A percentile compares a stretch with the other conserved stretches of the same genome.
Conservation (phyloP, 2,797 vertebrate species). For the Dipus sagitta region DNA sequence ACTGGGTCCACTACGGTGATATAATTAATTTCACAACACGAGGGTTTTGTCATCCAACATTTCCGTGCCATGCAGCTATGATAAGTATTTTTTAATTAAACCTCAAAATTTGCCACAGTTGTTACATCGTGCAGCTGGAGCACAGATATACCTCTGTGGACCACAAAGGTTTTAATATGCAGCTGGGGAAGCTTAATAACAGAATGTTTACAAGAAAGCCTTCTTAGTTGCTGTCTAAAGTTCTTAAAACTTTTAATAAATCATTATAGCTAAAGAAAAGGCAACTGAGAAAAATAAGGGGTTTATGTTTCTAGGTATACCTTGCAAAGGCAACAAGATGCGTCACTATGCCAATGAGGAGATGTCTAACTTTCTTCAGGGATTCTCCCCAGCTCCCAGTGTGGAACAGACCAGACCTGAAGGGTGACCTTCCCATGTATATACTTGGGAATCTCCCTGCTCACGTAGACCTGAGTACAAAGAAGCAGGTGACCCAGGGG, state of each 20-base stretch:
- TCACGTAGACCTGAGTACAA: not conserved
- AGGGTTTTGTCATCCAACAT: conserved; percentile 90
- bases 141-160: conserved; percentile 63
- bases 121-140: conserved; percentile 86
- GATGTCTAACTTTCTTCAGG: not conserved
- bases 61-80: conserved; percentile 86
- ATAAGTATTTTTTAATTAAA: conserved; percentile 95
- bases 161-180: conserved; percentile 70
- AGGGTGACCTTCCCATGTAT: not conserved
- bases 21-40: conserved; percentile 95
- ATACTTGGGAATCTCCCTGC: not conserved
- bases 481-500: not conserved
- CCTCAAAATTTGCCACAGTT: conserved; percentile 82
- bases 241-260: conserved; percentile 73
- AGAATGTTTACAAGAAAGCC: conserved; percentile 55
- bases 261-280: not conserved
- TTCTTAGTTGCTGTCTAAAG: conserved; percentile 60
- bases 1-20: conserved; percentile 89
- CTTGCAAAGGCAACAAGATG: not conserved
- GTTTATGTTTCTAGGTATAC: not conserved
- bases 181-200: conserved; percentile 53
- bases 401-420: not conserved
- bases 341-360: accelerated
- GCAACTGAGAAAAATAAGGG: not conserved
- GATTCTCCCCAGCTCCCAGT: not conserved